phyloP scores from a whole-genome alignment of 2,797 vertebrate species.

The Saxicola maurus region DNA sequence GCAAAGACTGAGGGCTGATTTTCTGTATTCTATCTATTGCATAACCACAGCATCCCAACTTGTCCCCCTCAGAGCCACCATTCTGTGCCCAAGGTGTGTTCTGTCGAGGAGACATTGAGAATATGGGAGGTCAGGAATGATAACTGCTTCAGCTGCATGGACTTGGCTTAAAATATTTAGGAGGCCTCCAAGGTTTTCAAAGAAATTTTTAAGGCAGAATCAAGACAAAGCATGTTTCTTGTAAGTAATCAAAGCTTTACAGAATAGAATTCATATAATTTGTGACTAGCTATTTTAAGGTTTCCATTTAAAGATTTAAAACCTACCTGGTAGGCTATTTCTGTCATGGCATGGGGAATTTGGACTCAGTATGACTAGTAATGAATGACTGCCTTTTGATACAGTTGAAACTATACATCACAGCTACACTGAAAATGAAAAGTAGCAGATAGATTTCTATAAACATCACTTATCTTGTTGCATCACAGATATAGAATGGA shows the following conservation, averaged over 20 bases:
- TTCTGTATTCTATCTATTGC: not conserved
- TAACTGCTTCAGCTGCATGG: not conserved
- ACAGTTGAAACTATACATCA: not conserved
- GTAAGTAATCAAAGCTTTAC: constrained; percentile 11
- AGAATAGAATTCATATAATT: not conserved
- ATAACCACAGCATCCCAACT: not conserved
- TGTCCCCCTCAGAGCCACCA: not conserved
- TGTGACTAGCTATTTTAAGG: not conserved
- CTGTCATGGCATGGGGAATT: not conserved
- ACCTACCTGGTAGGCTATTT: not conserved
- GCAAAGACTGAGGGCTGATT: not conserved
- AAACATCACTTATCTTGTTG: not conserved
- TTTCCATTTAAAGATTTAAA: constrained; percentile 15
- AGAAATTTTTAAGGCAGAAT: constrained; percentile 9
- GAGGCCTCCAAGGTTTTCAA: not conserved
- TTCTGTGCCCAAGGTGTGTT: not conserved
- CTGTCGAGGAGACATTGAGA: not conserved
- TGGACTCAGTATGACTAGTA: not conserved
- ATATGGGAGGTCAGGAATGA: not conserved
- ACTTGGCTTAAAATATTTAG: not conserved
- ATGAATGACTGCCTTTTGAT: not conserved
- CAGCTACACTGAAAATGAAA: not conserved
- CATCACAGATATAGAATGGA: not conserved
- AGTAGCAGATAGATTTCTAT: not conserved
- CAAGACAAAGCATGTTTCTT: not conserved